Conservation (phyloP, 2,113 vertebrate species). For the Terrapene triunguis region DNA sequence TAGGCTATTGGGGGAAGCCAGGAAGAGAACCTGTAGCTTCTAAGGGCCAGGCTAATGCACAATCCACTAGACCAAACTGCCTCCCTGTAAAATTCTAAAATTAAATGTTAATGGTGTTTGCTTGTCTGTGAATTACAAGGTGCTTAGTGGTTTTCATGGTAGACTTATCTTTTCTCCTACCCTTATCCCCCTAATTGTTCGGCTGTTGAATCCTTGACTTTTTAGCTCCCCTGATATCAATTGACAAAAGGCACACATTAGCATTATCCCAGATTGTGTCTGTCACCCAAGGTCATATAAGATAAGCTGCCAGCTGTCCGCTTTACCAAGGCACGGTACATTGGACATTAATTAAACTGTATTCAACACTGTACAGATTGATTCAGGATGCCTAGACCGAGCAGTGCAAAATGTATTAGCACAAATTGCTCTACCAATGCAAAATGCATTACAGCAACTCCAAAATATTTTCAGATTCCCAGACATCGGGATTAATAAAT, state of each 20-base stretch:
- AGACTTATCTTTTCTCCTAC: constrained; percentile 5
- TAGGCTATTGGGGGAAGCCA: too few relatives aligned
- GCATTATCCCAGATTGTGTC: constrained; percentile 34
- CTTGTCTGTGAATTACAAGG: background rate
- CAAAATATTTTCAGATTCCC: constrained; percentile 29
- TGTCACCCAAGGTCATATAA: constrained; percentile 46
- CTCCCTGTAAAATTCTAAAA: background rate
- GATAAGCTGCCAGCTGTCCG: constrained; percentile 39
- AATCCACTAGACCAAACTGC: background rate
- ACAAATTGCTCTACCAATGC: background rate
- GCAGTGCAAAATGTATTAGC: background rate
- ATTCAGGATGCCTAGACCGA: constrained; percentile 29
- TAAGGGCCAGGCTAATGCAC: too few relatives aligned
- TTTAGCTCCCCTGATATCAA: background rate
- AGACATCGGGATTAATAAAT: constrained; percentile 45
- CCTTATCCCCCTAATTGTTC: constrained; percentile 43
- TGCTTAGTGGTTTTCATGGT: background rate
- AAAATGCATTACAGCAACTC: constrained; percentile 39
- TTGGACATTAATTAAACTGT: constrained; percentile 46
- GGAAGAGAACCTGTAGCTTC: too few relatives aligned
- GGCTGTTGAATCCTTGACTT: constrained; percentile 42
- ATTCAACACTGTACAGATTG: background rate
- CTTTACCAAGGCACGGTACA: constrained; percentile 40
- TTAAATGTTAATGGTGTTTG: background rate
- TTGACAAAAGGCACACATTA: constrained; percentile 63